These are phyloP conservation scores for Patiria miniata DNA, from an alignment of 35 echinoderm and acorn worm species.

Conservation along the genomic window DNA sequence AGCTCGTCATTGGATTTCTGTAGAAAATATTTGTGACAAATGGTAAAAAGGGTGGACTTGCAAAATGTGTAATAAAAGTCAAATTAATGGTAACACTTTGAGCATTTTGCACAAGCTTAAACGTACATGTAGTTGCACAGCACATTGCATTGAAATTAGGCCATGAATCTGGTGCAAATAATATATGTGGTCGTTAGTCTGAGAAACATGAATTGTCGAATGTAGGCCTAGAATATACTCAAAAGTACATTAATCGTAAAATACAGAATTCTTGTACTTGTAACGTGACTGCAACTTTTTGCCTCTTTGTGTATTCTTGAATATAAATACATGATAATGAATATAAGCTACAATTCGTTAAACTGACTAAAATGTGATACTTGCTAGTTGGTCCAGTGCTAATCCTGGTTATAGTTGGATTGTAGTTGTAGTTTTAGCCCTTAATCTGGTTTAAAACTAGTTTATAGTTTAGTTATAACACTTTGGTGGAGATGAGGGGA, in stretches of 20 bases:
- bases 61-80: no score
- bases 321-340: not conserved
- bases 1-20: no score
- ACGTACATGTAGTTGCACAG: not conserved
- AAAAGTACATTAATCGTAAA: not conserved
- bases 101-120: constrained; percentile 4
- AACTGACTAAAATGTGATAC: not conserved
- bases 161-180: no score
- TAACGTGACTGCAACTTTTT: constrained; percentile 9
- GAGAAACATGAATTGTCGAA: not conserved
- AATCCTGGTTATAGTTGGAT: not conserved
- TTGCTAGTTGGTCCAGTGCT: not conserved
- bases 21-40: no score
- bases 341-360: not conserved
- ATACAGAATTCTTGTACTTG: not conserved
- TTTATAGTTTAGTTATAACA: not conserved
- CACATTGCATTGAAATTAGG: not conserved
- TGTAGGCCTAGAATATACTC: not conserved
- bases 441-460: not conserved
- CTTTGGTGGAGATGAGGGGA: not conserved
- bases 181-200: not conserved
- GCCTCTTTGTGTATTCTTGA: constrained; percentile 21
- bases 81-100: no score
- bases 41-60: no score
- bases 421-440: not conserved